These are phyloP conservation scores for Danio choprae DNA, from an alignment of 2,797 vertebrate species.

Conservation along the genomic window DNA sequence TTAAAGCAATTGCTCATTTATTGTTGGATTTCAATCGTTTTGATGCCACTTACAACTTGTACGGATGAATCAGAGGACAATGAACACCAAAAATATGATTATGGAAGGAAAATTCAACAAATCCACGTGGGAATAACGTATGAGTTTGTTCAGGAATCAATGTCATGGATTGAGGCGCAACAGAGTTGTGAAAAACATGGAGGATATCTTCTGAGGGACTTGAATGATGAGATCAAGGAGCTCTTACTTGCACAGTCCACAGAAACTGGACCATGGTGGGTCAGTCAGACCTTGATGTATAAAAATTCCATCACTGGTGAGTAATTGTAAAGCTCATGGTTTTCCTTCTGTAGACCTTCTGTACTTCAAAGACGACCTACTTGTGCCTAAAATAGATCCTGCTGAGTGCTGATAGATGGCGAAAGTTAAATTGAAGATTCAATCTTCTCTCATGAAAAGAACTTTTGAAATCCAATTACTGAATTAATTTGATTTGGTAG, in stretches of 20 bases:
- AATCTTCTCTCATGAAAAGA: not conserved
- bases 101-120: constrained; percentile 44
- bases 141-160: constrained; percentile 65
- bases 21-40: constrained; percentile 69
- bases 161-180: constrained; percentile 70
- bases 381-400: not conserved
- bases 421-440: not conserved
- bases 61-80: constrained; percentile 26
- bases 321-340: constrained; percentile 42
- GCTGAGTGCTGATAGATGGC: too few species aligned
- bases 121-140: constrained; percentile 65
- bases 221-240: constrained; percentile 52
- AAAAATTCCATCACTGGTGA: constrained; percentile 63
- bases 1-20: constrained; percentile 55
- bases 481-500: not conserved
- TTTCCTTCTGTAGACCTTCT: not conserved
- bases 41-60: constrained; percentile 44
- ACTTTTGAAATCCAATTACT: not conserved
- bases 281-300: constrained; percentile 56
- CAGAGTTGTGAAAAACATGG: constrained; percentile 66
- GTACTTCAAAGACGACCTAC: not conserved
- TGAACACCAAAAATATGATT: not conserved
- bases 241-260: constrained; percentile 61
- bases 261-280: constrained; percentile 72
- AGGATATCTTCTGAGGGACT: constrained; percentile 70